Percentiles rank a stretch among this genome's conserved stretches.
Conservation (phyloP, 2,113 vertebrate genomes). For the Dasypus novemcinctus region DNA sequence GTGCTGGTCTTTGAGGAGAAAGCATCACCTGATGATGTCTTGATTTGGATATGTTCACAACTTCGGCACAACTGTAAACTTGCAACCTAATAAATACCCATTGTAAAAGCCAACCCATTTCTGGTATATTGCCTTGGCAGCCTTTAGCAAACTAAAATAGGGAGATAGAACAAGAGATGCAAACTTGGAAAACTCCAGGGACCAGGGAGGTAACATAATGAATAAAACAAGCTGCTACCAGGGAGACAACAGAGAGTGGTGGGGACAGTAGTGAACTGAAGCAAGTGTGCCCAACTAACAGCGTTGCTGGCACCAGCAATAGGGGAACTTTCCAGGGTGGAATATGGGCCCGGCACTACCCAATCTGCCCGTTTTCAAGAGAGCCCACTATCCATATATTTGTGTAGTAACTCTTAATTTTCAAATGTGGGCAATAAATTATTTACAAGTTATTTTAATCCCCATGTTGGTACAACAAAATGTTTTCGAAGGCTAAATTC, state of each 20-base stretch:
- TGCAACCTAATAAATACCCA: too few species aligned
- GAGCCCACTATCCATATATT: not conserved
- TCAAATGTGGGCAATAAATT: not conserved
- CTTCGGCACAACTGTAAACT: too few species aligned
- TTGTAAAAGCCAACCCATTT: too few species aligned
- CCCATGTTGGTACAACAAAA: not conserved
- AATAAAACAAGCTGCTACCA: not conserved
- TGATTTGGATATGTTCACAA: too few species aligned
- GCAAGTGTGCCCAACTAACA: too few species aligned
- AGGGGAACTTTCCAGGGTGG: rapidly evolving
- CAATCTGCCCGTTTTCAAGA: not conserved
- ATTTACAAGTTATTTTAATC: not conserved
- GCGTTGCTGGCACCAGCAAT: not conserved
- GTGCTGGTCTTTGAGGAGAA: too few species aligned
- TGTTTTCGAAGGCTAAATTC: not conserved
- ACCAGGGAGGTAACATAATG: not conserved
- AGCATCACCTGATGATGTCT: too few species aligned
- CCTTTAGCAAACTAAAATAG: too few species aligned
- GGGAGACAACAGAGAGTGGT: not conserved
- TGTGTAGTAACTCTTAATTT: not conserved
- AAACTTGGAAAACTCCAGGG: not conserved
- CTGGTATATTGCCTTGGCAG: too few species aligned
- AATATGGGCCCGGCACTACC: not conserved
- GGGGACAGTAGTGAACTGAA: not conserved
- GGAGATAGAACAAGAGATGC: not conserved